Evolutionary conservation across 2,888 invertebrate genomes (phyloP), one percentile per base, ranked within the genome.

Genomic region (Himalopsyche kuldschensis): DNA sequence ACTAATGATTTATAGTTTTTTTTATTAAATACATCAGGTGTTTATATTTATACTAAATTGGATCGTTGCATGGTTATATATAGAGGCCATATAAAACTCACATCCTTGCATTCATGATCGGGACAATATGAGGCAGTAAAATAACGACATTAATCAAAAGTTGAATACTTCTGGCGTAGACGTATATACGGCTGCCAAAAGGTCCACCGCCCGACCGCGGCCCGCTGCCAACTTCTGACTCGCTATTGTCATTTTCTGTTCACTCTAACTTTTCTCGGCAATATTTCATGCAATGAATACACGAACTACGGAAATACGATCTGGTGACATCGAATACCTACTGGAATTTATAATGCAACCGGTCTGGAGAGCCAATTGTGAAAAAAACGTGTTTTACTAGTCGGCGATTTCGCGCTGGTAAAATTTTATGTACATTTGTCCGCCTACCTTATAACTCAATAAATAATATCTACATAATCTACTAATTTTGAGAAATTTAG

Each of bases 171-270:
- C 82, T 30, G 78, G 41, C 46, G 30, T 81, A 81, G 82, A 82
- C 82, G 79, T 46, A 77, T 76, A 69, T 69, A 75, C 48, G 75
- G 75, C 76, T 82, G 84, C 84, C 84, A 84, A 84, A 75, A 80
- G 78, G 63, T 48, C 78, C 82, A 55, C 79, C 75, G 55, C 79
- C 77, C 79, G 46, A 78, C 75, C 75, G 46, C 35, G 75, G 75
- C 80, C 78, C 76, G 79, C 47, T 83, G 83, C 83, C 81, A 78
- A 83, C 82, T 85, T 81, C 83, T 76, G 80, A 48, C 80, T 83
- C 69, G 78, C 82, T 85, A 85, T 85, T 85, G 83, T 85, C 84
- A 79, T 85, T 85, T 85, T 79, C 83, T 80, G 46, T 83, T 80
- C 81, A 78, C 80, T 84, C 79, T 79, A 84, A 81, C 81, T 79